Percentiles rank a stretch among this genome's conserved stretches.
phyloP scores from a whole-genome alignment of 92 coral and sea anemone genomes.

The Zoanthus gigantus region DNA sequence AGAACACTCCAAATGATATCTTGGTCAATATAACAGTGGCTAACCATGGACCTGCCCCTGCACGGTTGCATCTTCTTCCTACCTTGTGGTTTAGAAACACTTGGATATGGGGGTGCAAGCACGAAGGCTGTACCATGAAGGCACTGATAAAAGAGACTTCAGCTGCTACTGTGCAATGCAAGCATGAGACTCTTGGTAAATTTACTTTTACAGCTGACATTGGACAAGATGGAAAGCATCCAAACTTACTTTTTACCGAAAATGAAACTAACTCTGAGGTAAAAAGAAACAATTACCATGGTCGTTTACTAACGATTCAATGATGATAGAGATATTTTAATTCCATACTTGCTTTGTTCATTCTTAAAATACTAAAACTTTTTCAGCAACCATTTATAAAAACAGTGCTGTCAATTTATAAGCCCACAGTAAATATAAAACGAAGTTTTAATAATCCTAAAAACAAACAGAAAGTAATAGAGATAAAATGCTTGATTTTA shows the following conservation, averaged over 20 bases:
- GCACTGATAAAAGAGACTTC: slow-evolving; percentile 78
- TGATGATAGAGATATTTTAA: no score
- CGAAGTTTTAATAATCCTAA: no score
- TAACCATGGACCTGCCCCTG: slow-evolving; percentile 92
- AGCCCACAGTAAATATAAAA: no score
- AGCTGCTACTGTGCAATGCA: slow-evolving; percentile 75
- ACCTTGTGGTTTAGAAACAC: slow-evolving; percentile 98
- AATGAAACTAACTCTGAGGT: slow-evolving; percentile 95
- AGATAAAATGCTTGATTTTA: no score
- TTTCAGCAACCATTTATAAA: no score
- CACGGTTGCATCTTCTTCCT: slow-evolving; percentile 88
- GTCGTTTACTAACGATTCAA: not conserved
- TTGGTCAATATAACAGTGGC: slow-evolving; percentile 88
- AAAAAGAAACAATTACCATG: not conserved
- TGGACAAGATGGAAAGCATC: slow-evolving; percentile 74
- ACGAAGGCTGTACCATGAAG: slow-evolving; percentile 94
- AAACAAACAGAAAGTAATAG: no score
- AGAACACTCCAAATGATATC: slow-evolving; percentile 89
- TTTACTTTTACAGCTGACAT: slow-evolving; percentile 83
- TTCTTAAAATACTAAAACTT: no score
- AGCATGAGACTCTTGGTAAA: slow-evolving; percentile 88
- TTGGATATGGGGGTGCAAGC: slow-evolving; percentile 99
- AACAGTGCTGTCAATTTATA: no score
- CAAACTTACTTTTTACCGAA: slow-evolving; percentile 90
- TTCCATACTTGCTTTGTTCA: no score